Percentiles rank a stretch among this genome's conserved stretches.
Evolutionary conservation across 2,888 invertebrate species (phyloP).

Genomic region (Sarcophaga rosellei): DNA sequence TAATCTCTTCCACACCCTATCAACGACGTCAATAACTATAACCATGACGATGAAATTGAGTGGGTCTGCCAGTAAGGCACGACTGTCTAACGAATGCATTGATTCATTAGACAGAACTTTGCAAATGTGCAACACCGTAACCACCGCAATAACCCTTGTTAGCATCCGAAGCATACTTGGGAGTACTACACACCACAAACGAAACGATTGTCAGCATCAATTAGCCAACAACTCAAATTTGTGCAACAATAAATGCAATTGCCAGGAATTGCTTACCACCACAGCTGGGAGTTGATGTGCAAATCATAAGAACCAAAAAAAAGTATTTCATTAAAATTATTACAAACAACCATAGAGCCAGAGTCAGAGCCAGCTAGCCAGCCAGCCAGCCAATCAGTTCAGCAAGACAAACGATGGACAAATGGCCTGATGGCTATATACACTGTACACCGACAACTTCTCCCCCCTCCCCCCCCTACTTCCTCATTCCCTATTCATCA

Average conservation of each 20-base stretch:
- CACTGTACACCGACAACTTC: too few species aligned
- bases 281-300: conserved; percentile 51
- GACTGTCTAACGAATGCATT: conserved; percentile 12
- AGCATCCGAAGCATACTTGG: not conserved
- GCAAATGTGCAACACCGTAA: conserved; percentile 22
- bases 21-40: not conserved
- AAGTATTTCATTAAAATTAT: conserved; percentile 42
- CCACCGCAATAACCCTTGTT: not conserved
- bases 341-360: not conserved
- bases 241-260: conserved; percentile 37
- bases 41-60: not conserved
- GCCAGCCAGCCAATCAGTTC: not conserved
- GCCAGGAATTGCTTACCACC: conserved; percentile 37
- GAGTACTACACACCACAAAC: not conserved
- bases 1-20: conserved; percentile 19
- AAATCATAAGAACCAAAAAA: conserved; percentile 37
- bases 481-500: too few species aligned
- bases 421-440: not conserved
- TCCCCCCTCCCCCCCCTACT: too few species aligned
- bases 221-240: conserved; percentile 52
- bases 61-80: not conserved
- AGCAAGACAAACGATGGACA: not conserved
- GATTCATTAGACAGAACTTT: conserved; percentile 1
- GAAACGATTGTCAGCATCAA: conserved; percentile 45
- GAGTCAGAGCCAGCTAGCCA: not conserved